Base-by-base conservation (phyloP, 2,888 invertebrate genomes). In the Tyria jacobaeae region DNA sequence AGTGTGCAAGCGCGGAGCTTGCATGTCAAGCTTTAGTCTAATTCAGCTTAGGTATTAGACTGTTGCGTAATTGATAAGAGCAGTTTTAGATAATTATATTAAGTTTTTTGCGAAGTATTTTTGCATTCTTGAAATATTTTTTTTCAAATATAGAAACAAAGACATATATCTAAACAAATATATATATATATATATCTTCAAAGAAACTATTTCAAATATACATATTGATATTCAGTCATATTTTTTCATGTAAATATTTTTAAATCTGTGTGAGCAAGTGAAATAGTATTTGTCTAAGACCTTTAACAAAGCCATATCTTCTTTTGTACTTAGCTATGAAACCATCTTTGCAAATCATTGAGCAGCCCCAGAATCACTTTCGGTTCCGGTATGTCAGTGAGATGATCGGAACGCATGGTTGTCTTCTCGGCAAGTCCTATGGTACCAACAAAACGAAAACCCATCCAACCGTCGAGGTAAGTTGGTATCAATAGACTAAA, bases 331-430 rank as follows among this genome's bases (percentile, higher is more conserved):
- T 71, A 87, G 85, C 72, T 54, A 76, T 89, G 52, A 76, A 67
- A n/a, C 90, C 97, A 2, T 90, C 87, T 66, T 84, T 97, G 44
- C 88, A 90, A 25, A 96, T 97, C 52, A 79, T 95, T 0, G 97
- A 97, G 71, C 96, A 97, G 75, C 97, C 98, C 0, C 95, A 96
- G 25, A 96, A 97, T 50, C 96, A 96, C 86, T 98, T 98, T 83
- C 93, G 98, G 57, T 98, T 97, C 83, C 95, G 97, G 1, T 98
- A 98, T 82, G 96, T 96, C 83, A 97, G 97, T 41, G 97, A 98
- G 94, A 97, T 97, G 97, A 95, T 96, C 60, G 97, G 97, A 0
- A 97, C 97, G 0, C 97, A 98, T 87, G 97, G 97, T 0, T 96
- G 96, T 71, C 89, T 98, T 6, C 94, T 95, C 17, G 97, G 97